Conservation (phyloP, 2,797 vertebrate genomes). For the Lithobates pipiens region DNA sequence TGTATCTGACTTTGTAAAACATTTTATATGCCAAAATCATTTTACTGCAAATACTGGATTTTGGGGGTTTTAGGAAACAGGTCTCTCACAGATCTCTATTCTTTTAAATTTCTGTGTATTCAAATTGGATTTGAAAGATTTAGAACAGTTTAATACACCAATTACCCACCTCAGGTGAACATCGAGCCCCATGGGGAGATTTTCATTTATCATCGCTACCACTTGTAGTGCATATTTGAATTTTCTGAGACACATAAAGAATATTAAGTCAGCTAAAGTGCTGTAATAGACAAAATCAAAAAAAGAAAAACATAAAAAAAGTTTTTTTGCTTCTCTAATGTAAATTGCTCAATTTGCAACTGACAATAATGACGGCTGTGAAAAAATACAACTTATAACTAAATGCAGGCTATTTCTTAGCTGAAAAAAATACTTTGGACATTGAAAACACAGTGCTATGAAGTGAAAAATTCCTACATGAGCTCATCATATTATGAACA, state of each 20-base stretch:
- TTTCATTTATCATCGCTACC: constrained; percentile 29
- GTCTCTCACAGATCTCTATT: constrained; percentile 33
- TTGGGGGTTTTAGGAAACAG: constrained; percentile 12
- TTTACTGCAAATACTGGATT: neutral
- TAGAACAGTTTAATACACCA: constrained; percentile 40
- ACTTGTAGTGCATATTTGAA: constrained; percentile 26
- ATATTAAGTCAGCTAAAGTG: neutral
- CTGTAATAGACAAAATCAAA: neutral
- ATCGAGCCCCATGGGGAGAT: constrained; percentile 19
- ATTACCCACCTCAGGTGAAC: constrained; percentile 42
- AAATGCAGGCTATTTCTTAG: neutral
- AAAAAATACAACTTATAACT: neutral
- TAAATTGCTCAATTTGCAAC: neutral
- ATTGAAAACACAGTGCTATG: too few relatives aligned
- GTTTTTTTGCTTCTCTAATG: neutral
- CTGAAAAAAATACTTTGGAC: too few relatives aligned
- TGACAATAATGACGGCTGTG: neutral
- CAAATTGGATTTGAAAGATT: constrained; percentile 32
- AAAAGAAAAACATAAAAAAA: neutral
- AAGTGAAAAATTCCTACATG: too few relatives aligned
- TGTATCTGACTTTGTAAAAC: neutral
- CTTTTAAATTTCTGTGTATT: too few relatives aligned
- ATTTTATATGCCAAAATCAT: neutral
- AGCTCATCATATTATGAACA: too few relatives aligned
- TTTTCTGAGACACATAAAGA: constrained; percentile 1